Base-by-base conservation (phyloP, 2,888 invertebrate genomes). In the Labia minor region DNA sequence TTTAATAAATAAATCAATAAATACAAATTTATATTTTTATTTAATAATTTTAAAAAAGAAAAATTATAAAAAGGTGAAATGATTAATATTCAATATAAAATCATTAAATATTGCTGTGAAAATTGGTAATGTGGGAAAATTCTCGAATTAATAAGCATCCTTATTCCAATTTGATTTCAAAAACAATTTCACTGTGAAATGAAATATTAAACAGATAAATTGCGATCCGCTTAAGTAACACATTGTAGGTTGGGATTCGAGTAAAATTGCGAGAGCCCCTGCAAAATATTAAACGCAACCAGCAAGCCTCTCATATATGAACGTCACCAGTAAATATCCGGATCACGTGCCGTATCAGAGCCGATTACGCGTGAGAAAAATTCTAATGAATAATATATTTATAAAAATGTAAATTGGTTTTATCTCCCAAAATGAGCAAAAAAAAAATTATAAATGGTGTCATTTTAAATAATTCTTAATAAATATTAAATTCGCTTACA, bases 311-410 rank as follows among this genome's bases (percentile, higher is more conserved):
- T 26, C 8, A 26, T 26, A 26, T 26, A 26, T 8, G 4, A 26
- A 26, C 26, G n/a, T n/a, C 26, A 26, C 8, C 26, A 26, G 26
- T 26, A 16, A 49, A 16, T 16, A 49, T 49, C 49, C 49, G 16
- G 49, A 16, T 49, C 49, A 49, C 33, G 49, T 49, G 49, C 49
- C 16, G 8, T 11, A 49, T 14, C 49, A 49, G 33, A 11, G n/a
- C n/a, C 16, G 14, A 49, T 49, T 49, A 49, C 49, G 49, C 49
- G 49, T 49, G 49, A 49, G 49, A 49, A 49, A 49, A 49, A 49
- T 49, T 49, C 16, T 49, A 49, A 49, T 49, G 49, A 49, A 16
- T 49, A 49, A 49, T 49, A n/a, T 10, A 49, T 49, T 26, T 26
- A 26, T 26, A 26, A 26, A 49, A 16, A 49, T 49, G 14, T 11